phyloP scores from a whole-genome alignment of 23 tunicate genomes.

The Trididemnum clinides region DNA sequence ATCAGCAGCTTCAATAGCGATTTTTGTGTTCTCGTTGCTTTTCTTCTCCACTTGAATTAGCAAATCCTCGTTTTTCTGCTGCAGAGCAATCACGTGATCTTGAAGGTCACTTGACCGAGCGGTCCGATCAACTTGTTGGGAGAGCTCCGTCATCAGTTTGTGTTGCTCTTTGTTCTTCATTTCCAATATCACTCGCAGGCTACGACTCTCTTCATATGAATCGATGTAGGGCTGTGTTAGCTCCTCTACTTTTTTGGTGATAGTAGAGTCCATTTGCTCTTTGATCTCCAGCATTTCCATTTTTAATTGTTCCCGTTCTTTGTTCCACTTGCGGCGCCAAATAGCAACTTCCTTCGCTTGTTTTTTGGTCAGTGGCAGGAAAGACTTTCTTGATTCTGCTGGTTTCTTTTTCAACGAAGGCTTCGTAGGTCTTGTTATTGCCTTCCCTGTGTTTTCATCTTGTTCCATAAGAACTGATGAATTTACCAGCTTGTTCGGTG shows the following conservation, averaged over 20 bases:
- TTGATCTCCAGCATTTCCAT: slow-evolving; percentile 21
- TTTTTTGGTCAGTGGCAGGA: background rate
- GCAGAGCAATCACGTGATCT: slow-evolving; percentile 43
- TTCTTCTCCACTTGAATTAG: slow-evolving; percentile 57
- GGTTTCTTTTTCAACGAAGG: too few relatives aligned
- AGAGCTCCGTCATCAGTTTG: slow-evolving; percentile 43
- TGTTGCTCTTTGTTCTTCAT: slow-evolving; percentile 64
- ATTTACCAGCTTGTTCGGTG: too few relatives aligned
- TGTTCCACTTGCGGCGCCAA: slow-evolving; percentile 19
- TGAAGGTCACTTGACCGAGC: slow-evolving; percentile 23
- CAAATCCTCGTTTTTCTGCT: slow-evolving; percentile 80
- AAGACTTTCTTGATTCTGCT: too few relatives aligned
- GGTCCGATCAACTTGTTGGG: slow-evolving; percentile 41
- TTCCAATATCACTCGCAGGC: slow-evolving; percentile 68
- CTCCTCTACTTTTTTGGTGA: slow-evolving; percentile 61
- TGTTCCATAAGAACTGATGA: too few relatives aligned
- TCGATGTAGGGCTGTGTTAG: slow-evolving; percentile 59
- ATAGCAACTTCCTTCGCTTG: slow-evolving; percentile 22
- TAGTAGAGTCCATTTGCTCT: slow-evolving; percentile 22
- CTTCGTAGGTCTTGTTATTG: too few relatives aligned
- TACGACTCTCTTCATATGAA: slow-evolving; percentile 68
- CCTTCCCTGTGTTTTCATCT: too few relatives aligned
- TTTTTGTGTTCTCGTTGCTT: slow-evolving; percentile 32
- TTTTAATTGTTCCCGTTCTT: slow-evolving; percentile 22
- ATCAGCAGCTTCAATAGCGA: too few relatives aligned